Conservation (phyloP, 2,113 vertebrate species). For the Hoplias malabaricus region DNA sequence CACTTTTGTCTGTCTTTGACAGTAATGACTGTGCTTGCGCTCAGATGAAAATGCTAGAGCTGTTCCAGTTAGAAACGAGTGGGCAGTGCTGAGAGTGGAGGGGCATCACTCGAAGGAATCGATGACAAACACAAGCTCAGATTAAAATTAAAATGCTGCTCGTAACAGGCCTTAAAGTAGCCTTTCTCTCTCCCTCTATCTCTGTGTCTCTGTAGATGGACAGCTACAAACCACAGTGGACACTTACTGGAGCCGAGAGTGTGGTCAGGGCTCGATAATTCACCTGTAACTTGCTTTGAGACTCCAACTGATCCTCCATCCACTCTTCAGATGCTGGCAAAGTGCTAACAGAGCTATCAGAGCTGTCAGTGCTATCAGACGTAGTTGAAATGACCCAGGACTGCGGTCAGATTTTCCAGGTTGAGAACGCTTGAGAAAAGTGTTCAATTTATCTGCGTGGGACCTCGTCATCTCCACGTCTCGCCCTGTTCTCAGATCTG, state of each 20-base stretch:
- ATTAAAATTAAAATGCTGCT: neutral
- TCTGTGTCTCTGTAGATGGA: conserved; percentile 3
- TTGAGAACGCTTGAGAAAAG: neutral
- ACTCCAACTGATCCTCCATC: conserved; percentile 10
- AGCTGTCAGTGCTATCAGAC: conserved; percentile 29
- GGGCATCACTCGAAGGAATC: neutral
- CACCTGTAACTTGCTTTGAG: conserved; percentile 20
- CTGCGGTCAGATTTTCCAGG: neutral
- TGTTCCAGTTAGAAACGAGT: conserved; percentile 18
- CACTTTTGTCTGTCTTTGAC: neutral
- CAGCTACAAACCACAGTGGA: neutral
- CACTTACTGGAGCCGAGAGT: conserved; percentile 13
- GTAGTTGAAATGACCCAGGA: conserved; percentile 5
- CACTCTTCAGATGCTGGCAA: conserved; percentile 25
- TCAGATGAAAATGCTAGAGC: conserved; percentile 8
- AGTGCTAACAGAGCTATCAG: conserved; percentile 8
- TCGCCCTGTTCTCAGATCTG: too few species aligned
- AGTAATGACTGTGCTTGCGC: neutral
- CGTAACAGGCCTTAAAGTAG: conserved; percentile 7
- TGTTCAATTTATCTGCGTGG: conserved; percentile 7
- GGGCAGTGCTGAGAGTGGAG: conserved; percentile 1
- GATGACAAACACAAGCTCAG: neutral
- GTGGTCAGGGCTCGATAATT: conserved; percentile 18
- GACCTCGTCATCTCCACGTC: too few species aligned
- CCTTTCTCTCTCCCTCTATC: too few species aligned